Evolutionary conservation across 2,797 vertebrate genomes (phyloP), one percentile per base, ranked within the genome.

Genomic region (Brachyalestes nurse): DNA sequence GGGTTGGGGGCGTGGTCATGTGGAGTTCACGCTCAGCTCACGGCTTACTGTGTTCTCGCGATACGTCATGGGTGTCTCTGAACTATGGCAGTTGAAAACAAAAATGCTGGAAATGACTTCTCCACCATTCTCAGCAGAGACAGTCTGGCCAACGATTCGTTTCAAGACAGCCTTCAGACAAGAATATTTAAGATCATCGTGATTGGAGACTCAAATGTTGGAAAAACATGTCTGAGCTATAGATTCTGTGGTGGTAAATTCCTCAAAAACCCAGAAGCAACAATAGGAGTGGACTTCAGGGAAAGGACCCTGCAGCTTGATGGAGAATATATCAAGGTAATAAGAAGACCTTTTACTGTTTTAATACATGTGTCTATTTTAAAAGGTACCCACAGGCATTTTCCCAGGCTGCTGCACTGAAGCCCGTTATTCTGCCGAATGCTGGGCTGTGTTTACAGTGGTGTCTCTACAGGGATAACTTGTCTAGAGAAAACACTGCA

Each of bases 171-270:
- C 0, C n/a, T 66, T 1, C 88, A 88, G 2, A 78, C 87, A 21
- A 94, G 96, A 61, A 95, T 97, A 78, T 98, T 98, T 85, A 97
- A 98, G 88, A 97, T 98, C 62, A 98, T 98, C 75, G 96, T 98
- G 17, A 97, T 98, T 78, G 96, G 97, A 2, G 97, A 98, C 80
- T 97, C 97, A 66, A 97, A 97, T 64, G 97, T 97, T 78, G 97
- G 97, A 72, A 98, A 98, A 89, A 98, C 97, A 73, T 98, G 97
- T 89, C 80, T 98, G 88, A 97, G 96, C 67, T 97, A 96, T 90
- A 94, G 97, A 51, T 98, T 98, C 91, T 98, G 97, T 85, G 96
- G 96, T 5, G 96, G 96, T 12, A 92, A 94, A 83, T 98, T 98
- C 89, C 95, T 97, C 69, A 93, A 95, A 82, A 97, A 96, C 88